Percentiles rank a stretch among this genome's conserved stretches.
phyloP scores from a whole-genome alignment of 2,113 vertebrate genomes.

The Australoheros scitulus region DNA sequence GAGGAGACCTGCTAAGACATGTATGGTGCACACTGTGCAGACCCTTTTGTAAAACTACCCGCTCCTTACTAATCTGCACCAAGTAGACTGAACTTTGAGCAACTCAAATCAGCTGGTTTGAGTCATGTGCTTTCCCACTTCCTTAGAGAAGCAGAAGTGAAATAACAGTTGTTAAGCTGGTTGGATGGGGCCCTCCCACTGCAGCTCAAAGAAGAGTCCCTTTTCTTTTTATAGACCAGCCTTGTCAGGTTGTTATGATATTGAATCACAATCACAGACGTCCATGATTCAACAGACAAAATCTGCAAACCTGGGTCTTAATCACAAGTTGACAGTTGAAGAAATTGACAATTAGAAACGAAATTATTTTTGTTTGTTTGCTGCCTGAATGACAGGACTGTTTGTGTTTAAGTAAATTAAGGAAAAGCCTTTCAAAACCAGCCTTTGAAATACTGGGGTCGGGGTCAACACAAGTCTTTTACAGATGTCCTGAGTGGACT shows the following conservation, averaged over 20 bases:
- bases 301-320: background rate
- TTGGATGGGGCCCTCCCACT: constrained; percentile 56
- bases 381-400: background rate
- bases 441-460: background rate
- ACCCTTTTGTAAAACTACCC: constrained; percentile 28
- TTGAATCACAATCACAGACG: constrained; percentile 13
- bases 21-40: constrained; percentile 26
- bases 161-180: constrained; percentile 63
- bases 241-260: background rate
- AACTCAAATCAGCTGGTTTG: constrained; percentile 74
- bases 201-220: constrained; percentile 5
- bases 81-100: constrained; percentile 76
- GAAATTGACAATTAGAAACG: background rate
- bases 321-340: background rate
- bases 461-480: background rate
- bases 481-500: background rate
- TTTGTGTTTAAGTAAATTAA: background rate
- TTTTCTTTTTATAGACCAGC: constrained; percentile 39
- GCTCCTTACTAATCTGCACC: constrained; percentile 68
- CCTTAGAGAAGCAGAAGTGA: constrained; percentile 79
- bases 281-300: constrained; percentile 1
- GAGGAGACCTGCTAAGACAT: constrained; percentile 55
- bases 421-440: background rate
- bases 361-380: background rate
- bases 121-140: constrained; percentile 82